Base-by-base conservation (phyloP, 2,888 invertebrate species). In the Venustoraphidia nigricollis region DNA sequence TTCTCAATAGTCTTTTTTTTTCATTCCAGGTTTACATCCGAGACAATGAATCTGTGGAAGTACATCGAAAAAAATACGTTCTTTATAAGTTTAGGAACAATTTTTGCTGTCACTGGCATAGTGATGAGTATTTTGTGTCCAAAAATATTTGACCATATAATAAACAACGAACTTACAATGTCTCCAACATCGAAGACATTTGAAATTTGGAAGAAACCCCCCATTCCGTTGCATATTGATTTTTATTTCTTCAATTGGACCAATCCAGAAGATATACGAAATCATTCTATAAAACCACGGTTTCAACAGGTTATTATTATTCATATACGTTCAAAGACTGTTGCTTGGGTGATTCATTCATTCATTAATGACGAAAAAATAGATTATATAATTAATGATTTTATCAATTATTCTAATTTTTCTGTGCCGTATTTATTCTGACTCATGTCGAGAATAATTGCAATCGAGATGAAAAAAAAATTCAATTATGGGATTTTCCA, bases 181-280 rank as follows among this genome's bases (percentile, higher is more conserved):
- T 66, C 73, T 0, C 79, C 81, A 0, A 65, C 67, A 10, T 77
- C 83, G 1, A 66, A 69, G 10, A 71, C 77, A 14, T 88, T 72
- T 64, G 69, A 75, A 2, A 64, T 81, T 44, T 92, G 91, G 91
- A 71, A 75, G 58, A 76, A 72, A 41, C 79, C 81, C 0, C 71
- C 75, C 0, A 64, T 83, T 36, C 75, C 79, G 0, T 63, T 85
- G 11, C 71, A 66, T 57, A 66, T 86, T 55, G 79, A 84, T 55
- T 70, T 87, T 50, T 82, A 78, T 59, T 70, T 85, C 54, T 86
- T 77, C 65, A 87, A 87, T 64, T 87, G 87, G 87, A 86, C 86
- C 5, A 87, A 87, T 64, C 76, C 84, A 0, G 72, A 80, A 10
- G 73, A 77, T 45, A 73, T 78, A 36, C 71, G 73, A 3, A 73